A percentile compares a stretch with the other conserved stretches of the same genome.
Evolutionary conservation across 2,113 vertebrate genomes (phyloP).

Genomic region (human): GRCh38 chr18:55772001-55772500

Average conservation of each 20-base stretch:
- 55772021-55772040: not conserved
- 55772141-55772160: not conserved
- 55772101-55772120: not conserved
- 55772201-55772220: not conserved
- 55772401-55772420: not conserved
- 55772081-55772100: not conserved
- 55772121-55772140: not conserved
- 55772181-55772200: not conserved
- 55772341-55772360: constrained; percentile 25
- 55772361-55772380: not conserved
- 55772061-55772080: not conserved
- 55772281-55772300: not conserved
- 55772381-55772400: not conserved
- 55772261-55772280: not conserved
- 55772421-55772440: not conserved
- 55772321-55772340: not conserved
- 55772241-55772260: not conserved
- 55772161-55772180: not conserved
- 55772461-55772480: not conserved
- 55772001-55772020: not conserved
- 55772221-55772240: not conserved
- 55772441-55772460: not conserved
- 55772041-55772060: not conserved
- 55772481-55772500: not conserved
- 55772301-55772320: not conserved